Base-by-base conservation (phyloP, 2,113 vertebrate genomes). In the Eurypyga helias region DNA sequence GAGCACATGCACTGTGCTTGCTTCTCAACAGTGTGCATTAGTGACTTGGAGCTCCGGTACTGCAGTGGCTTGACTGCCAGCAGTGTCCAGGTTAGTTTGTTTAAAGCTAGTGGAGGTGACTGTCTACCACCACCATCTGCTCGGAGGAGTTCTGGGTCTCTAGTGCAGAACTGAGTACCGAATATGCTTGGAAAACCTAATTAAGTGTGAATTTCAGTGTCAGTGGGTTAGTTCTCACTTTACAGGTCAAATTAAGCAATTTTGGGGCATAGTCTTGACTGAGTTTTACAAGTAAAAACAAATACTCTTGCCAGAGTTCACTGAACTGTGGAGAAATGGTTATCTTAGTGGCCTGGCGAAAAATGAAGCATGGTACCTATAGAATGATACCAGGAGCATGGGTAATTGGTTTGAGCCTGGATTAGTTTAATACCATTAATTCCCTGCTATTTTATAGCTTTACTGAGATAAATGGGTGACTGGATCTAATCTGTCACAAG, bases 91-190 rank as follows among this genome's bases (percentile, higher is more conserved):
- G 29, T 54, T 60, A 11, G 51, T 58, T 73, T 67, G 36, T 43
- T 67, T 83, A 57, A 62, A 52, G 55, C 45, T 83, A 10, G 33
- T 2, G 0, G n/a, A 87, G n/a, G 45, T 28, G 21, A 10, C 66
- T 31, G 23, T 78, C 36, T 51, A 1, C 45, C 29, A 61, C 45
- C 67, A 23, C 38, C 1, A 0, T 20, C 34, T 45, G 31, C 81
- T 82, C 51, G 46, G 33, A 48, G 43, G 46, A 69, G 26, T 54
- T 38, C 19, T 83, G 17, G n/a, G 29, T 45, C 34, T 88, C 11
- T 86, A 28, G 20, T 0, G 0, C 38, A 45, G 21, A 86, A 25
- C 15, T 38, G 19, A 38, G 11, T 60, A 55, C 23, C 0, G 1
- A 58, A 26, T 34, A n/a, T 25, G 15, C 66, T 86, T 80, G 29